Evolutionary conservation across 2,113 vertebrate genomes (phyloP).

Genomic region (Emydocephalus ijimae): DNA sequence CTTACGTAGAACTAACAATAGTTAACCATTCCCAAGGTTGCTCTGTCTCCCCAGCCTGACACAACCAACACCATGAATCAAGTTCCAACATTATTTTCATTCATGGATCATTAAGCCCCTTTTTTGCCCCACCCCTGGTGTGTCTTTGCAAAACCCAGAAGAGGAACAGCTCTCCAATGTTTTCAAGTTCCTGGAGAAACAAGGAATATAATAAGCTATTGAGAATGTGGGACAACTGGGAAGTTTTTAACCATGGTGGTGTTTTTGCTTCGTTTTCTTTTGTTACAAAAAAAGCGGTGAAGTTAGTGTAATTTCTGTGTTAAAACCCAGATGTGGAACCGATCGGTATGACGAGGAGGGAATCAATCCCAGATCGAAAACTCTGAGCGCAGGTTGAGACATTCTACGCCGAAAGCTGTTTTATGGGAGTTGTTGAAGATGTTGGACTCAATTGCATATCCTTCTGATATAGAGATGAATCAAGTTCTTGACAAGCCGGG

Average conservation of each 20-base stretch:
- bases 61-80: not conserved
- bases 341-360: not conserved
- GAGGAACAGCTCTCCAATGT: not conserved
- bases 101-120: not conserved
- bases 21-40: not conserved
- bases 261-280: not conserved
- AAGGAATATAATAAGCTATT: not conserved
- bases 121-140: too few species aligned
- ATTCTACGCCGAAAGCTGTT: not conserved
- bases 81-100: not conserved
- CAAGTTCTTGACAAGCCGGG: too few species aligned
- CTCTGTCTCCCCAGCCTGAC: not conserved
- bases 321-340: not conserved
- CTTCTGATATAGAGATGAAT: not conserved
- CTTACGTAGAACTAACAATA: not conserved
- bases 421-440: not conserved
- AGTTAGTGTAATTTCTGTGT: slow-evolving; percentile 11
- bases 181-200: not conserved
- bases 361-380: not conserved
- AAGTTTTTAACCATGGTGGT: not conserved
- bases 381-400: not conserved
- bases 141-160: not conserved
- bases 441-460: not conserved
- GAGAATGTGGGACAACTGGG: not conserved
- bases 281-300: not conserved